phyloP scores from a whole-genome alignment of 2,797 vertebrate genomes.

The Clarias fuscus region DNA sequence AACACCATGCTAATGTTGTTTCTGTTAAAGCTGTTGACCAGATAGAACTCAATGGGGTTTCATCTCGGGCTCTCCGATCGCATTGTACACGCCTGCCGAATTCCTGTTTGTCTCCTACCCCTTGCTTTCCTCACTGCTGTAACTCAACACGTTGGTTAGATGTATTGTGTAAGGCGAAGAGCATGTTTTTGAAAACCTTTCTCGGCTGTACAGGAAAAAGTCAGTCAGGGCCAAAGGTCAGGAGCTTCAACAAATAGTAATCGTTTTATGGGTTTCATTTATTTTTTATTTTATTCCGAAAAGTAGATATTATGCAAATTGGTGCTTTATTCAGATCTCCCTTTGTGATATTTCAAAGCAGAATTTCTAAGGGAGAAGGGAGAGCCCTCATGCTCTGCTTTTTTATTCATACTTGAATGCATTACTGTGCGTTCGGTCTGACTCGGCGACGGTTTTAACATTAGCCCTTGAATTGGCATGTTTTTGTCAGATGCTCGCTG shows the following conservation, averaged over 20 bases:
- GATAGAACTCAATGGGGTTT: conserved; percentile 48
- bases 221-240: conserved; percentile 26
- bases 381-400: neutral
- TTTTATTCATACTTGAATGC: conserved; percentile 2
- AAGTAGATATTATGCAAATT: neutral
- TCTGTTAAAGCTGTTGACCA: conserved; percentile 55
- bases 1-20: conserved; percentile 54
- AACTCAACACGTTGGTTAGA: conserved; percentile 33
- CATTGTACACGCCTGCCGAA: conserved; percentile 45
- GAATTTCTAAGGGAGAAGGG: neutral
- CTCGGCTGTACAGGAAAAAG: neutral
- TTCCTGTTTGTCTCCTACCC: conserved; percentile 48
- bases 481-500: conserved; percentile 59
- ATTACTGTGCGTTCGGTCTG: neutral
- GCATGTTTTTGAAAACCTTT: conserved; percentile 14
- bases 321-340: neutral
- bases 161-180: conserved; percentile 1
- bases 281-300: too few relatives aligned
- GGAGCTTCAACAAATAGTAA: conserved; percentile 3
- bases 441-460: conserved; percentile 26
- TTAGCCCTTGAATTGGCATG: conserved; percentile 26
- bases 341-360: conserved; percentile 4
- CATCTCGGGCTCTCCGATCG: conserved; percentile 54
- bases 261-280: neutral
- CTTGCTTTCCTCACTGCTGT: conserved; percentile 33